A percentile compares a stretch with the other conserved stretches of the same genome.
Conservation (phyloP, 2,797 vertebrate genomes). For the Hozukius guyotensis region DNA sequence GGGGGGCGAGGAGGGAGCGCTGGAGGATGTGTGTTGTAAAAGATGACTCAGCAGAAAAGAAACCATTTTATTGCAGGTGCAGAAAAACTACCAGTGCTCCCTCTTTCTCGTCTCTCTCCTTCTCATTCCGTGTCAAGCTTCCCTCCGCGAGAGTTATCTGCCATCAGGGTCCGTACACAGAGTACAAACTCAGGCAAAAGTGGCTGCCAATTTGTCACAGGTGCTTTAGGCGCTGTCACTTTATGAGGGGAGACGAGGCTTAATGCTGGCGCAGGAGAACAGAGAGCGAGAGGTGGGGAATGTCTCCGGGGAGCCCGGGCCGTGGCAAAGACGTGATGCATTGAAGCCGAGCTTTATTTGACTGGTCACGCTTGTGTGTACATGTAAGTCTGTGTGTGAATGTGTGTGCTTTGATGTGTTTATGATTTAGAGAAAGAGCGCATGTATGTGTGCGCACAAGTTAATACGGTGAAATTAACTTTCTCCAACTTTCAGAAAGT, state of each 20-base stretch:
- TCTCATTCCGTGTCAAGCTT: conserved; percentile 53
- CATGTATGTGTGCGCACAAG: background rate
- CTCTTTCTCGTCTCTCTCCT: conserved; percentile 12
- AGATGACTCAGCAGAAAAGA: conserved; percentile 69
- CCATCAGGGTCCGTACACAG: conserved; percentile 54
- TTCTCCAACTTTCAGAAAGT: conserved; percentile 30
- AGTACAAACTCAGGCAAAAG: conserved; percentile 69
- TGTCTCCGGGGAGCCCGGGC: conserved; percentile 30
- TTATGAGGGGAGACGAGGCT: conserved; percentile 44
- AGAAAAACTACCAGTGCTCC: conserved; percentile 33
- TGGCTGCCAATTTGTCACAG: conserved; percentile 65
- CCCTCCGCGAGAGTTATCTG: conserved; percentile 59
- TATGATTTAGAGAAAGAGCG: conserved; percentile 10
- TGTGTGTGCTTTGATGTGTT: conserved; percentile 12
- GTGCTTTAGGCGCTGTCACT: conserved; percentile 64
- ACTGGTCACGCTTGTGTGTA: conserved; percentile 19
- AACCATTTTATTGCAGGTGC: conserved; percentile 43
- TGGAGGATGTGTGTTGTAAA: conserved; percentile 31
- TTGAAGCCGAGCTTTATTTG: conserved; percentile 29
- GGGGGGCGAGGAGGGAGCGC: background rate
- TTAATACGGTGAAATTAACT: conserved; percentile 35
- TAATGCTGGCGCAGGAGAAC: conserved; percentile 45
- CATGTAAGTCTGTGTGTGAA: background rate
- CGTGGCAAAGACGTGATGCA: conserved; percentile 14
- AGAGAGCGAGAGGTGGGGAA: conserved; percentile 19